Evolutionary conservation across 2,113 vertebrate species (phyloP).

Genomic region (Suncus etruscus): DNA sequence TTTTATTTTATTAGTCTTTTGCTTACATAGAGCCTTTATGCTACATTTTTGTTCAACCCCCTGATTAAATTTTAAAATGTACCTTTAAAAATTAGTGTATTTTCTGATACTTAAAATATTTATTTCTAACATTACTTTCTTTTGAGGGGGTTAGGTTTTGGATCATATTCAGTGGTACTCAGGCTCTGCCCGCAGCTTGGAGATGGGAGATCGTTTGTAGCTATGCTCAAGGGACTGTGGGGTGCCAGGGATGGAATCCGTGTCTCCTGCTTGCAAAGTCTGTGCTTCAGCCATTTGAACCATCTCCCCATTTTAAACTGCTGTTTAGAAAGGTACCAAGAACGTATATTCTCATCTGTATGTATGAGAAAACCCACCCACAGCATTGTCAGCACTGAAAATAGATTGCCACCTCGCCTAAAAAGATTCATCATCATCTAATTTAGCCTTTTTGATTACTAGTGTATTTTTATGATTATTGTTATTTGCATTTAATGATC

Average conservation of each 20-base stretch:
- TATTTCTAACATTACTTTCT: too few relatives aligned
- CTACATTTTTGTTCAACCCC: neutral
- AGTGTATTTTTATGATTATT: conserved; percentile 12
- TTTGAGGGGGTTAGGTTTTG: too few relatives aligned
- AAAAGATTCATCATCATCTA: conserved; percentile 3
- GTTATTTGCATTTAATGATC: conserved; percentile 27
- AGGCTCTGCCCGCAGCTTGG: too few relatives aligned
- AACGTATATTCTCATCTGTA: neutral
- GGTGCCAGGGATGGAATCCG: too few relatives aligned
- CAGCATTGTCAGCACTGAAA: neutral
- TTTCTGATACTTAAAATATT: too few relatives aligned
- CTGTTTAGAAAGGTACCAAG: neutral
- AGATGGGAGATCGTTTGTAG: too few relatives aligned
- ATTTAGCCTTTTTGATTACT: neutral
- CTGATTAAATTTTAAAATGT: too few relatives aligned
- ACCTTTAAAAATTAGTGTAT: too few relatives aligned
- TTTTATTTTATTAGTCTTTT: conserved; percentile 3
- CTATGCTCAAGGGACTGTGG: too few relatives aligned
- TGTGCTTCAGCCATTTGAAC: too few relatives aligned
- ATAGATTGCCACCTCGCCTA: neutral
- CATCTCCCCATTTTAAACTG: neutral
- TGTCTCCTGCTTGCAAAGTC: too few relatives aligned
- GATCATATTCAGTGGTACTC: too few relatives aligned
- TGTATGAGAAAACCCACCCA: neutral
- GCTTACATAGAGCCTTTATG: neutral